phyloP scores from a whole-genome alignment of 1,140 invertebrate genomes.

The Brevipalpus yothersi region DNA sequence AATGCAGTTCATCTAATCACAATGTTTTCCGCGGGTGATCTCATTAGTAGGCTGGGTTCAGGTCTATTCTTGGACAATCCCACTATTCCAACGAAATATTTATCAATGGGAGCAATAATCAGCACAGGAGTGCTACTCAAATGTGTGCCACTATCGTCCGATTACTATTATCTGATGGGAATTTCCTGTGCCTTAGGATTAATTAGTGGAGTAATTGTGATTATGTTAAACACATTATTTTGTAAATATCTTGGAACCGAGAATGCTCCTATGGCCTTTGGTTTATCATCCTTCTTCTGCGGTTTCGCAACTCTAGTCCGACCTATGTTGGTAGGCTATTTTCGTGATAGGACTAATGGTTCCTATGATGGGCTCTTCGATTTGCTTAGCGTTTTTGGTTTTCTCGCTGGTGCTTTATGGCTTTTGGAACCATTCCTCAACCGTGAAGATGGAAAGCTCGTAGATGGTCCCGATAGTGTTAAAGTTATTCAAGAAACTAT shows the following conservation, averaged over 20 bases:
- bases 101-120: not conserved
- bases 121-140: not conserved
- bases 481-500: no score
- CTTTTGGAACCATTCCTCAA: slow-evolving; percentile 12
- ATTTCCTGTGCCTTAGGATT: not conserved
- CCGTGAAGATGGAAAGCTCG: not conserved
- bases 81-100: not conserved
- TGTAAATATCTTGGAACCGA: slow-evolving; percentile 2
- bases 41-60: not conserved
- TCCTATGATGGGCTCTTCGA: slow-evolving; percentile 1
- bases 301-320: not conserved
- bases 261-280: not conserved
- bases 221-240: not conserved
- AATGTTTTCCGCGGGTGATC: not conserved
- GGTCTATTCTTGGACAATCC: not conserved
- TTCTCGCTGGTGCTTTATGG: not conserved
- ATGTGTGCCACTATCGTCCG: not conserved
- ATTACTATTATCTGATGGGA: not conserved
- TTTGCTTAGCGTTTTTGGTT: not conserved
- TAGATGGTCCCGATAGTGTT: no score
- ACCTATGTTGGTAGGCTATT: slow-evolving; percentile 2
- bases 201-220: not conserved
- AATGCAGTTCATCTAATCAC: not conserved
- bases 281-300: not conserved
- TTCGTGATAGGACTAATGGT: not conserved